These are phyloP conservation scores for Hippasteria phrygiana DNA, from an alignment of 53 echinoderm and acorn worm species.

Conservation along the genomic window DNA sequence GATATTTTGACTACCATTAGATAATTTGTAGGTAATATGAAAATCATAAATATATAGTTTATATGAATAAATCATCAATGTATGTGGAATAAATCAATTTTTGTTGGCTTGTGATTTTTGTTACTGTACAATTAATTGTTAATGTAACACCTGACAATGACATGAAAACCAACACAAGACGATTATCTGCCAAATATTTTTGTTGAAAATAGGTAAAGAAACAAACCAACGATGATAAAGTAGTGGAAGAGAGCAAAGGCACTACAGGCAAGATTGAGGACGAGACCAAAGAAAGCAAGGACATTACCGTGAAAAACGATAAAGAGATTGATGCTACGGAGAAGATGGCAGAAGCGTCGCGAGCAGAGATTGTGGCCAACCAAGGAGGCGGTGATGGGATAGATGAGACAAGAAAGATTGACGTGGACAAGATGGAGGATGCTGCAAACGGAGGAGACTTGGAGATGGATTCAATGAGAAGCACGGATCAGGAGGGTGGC, in stretches of 20 bases:
- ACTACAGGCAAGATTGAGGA: slow-evolving; percentile 24
- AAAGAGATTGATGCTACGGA: neutral
- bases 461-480: neutral
- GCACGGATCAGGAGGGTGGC: neutral
- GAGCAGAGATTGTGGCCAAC: slow-evolving; percentile 26
- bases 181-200: neutral
- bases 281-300: slow-evolving; percentile 43
- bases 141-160: too few species aligned
- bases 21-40: too few species aligned
- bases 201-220: neutral
- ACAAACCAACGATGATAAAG: neutral
- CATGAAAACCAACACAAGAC: too few species aligned
- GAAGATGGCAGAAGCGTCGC: neutral
- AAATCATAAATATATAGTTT: too few species aligned
- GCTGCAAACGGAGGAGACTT: neutral
- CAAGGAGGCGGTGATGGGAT: slow-evolving; percentile 10
- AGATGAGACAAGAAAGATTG: neutral
- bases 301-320: slow-evolving; percentile 15
- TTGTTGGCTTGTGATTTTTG: too few species aligned
- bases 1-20: too few species aligned
- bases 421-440: neutral
- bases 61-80: too few species aligned
- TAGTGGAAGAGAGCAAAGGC: neutral
- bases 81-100: too few species aligned
- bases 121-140: too few species aligned